Conservation (phyloP, 1,140 invertebrate species). For the Campoletis sonorensis region DNA sequence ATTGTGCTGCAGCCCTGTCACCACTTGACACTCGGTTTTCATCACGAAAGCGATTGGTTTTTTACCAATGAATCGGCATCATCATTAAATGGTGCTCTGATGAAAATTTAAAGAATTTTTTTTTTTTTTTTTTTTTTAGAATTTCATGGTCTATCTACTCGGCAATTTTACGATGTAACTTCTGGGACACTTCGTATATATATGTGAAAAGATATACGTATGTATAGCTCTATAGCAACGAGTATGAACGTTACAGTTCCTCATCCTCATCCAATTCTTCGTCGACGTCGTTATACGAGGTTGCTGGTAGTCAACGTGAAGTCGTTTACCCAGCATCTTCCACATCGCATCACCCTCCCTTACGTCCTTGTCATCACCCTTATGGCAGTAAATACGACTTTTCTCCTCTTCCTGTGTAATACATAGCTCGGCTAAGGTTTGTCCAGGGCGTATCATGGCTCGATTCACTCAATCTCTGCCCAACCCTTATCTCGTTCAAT, state of each 20-base stretch:
- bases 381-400: slow-evolving; percentile 14
- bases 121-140: not conserved
- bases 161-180: too few relatives aligned
- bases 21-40: too few relatives aligned
- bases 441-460: not conserved
- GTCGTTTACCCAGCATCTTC: not conserved
- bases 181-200: not conserved
- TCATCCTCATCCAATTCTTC: not conserved
- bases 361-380: not conserved
- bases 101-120: too few relatives aligned
- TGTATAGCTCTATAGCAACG: not conserved
- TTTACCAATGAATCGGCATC: too few relatives aligned
- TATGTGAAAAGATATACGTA: not conserved
- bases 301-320: not conserved
- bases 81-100: too few relatives aligned
- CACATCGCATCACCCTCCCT: not conserved
- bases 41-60: too few relatives aligned
- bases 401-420: not conserved
- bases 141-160: too few relatives aligned
- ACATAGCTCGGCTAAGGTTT: not conserved
- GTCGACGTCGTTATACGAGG: not conserved
- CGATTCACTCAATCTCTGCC: not conserved
- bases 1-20: too few relatives aligned
- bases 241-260: not conserved
- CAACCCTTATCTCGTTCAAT: not conserved